These are phyloP conservation scores for Ephialtes manifestator DNA, from an alignment of 2,888 invertebrate genomes.

Conservation along the genomic window DNA sequence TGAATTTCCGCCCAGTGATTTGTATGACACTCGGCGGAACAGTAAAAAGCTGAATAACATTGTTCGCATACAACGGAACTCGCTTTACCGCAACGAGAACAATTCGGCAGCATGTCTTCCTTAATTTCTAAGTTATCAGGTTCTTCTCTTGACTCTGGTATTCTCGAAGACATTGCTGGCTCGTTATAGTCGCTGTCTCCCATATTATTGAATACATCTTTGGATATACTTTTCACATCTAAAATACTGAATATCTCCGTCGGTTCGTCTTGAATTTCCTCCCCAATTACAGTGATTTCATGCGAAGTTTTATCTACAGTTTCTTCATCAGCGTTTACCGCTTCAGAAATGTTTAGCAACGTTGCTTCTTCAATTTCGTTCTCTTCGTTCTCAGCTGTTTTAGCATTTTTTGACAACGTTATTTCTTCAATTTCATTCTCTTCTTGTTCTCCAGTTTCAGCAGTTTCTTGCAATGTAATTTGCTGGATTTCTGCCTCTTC, in stretches of 20 bases:
- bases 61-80: constrained; percentile 72
- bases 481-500: neutral
- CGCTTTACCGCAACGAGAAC: constrained; percentile 70
- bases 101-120: constrained; percentile 33
- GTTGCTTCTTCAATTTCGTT: neutral
- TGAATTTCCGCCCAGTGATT: constrained; percentile 73
- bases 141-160: neutral
- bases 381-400: neutral
- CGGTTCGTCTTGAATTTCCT: constrained; percentile 1
- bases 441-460: neutral
- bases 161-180: neutral
- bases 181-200: neutral
- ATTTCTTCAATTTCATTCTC: neutral
- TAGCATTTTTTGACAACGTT: neutral
- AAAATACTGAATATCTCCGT: constrained; percentile 53
- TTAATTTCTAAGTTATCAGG: neutral
- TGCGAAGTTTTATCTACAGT: neutral
- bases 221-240: constrained; percentile 65
- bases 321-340: neutral
- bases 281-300: neutral
- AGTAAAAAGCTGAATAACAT: constrained; percentile 75
- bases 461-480: neutral
- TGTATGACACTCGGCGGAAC: constrained; percentile 71
- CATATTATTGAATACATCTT: constrained; percentile 63
- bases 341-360: neutral